These are phyloP conservation scores for Hemiscyllium ocellatum DNA, from an alignment of 2,113 vertebrate species.

Conservation along the genomic window DNA sequence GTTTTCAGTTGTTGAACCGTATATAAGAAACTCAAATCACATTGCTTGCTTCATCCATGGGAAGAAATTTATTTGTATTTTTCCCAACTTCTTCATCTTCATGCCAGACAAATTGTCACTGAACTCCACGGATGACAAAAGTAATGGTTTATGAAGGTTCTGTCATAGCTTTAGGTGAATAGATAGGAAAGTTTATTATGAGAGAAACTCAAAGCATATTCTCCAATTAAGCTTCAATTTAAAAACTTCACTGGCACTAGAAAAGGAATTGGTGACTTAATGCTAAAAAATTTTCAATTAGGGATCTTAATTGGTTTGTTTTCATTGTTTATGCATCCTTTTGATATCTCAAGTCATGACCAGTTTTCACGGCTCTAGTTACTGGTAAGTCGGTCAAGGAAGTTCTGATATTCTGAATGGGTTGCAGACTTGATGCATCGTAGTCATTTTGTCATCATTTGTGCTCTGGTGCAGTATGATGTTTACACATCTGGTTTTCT, in stretches of 20 bases:
- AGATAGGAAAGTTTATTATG: not conserved
- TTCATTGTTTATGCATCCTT: not conserved
- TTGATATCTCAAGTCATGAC: not conserved
- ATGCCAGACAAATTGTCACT: not conserved
- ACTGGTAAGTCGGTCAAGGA: not conserved
- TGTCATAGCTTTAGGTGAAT: not conserved
- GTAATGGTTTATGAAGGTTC: not conserved
- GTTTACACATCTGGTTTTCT: conserved; percentile 9
- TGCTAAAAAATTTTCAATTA: not conserved
- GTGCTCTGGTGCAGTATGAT: not conserved
- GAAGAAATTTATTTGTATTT: not conserved
- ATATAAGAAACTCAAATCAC: not conserved
- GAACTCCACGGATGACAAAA: not conserved
- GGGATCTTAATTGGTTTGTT: not conserved
- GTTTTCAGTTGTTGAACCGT: not conserved
- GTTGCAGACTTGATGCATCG: not conserved
- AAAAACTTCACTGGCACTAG: not conserved
- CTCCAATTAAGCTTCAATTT: not conserved
- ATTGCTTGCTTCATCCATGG: not conserved
- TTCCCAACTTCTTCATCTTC: not conserved
- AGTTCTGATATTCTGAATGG: not conserved
- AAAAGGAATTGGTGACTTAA: not conserved
- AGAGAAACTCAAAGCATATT: not conserved
- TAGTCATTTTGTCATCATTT: not conserved
- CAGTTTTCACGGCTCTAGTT: not conserved